Conservation (phyloP, 1,140 invertebrate genomes). For the Conus betulinus region DNA sequence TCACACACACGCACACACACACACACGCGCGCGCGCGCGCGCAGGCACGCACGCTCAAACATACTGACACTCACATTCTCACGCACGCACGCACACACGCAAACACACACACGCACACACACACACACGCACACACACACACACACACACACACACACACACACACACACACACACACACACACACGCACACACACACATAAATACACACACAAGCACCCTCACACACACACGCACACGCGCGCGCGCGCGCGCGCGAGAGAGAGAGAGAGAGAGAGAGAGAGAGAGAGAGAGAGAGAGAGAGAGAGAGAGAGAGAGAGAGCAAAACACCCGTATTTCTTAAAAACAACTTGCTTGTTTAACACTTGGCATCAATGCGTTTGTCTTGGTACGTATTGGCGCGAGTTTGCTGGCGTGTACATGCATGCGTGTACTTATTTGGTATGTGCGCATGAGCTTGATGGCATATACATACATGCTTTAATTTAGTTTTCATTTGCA, state of each 20-base stretch:
- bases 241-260: too few relatives aligned
- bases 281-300: slow-evolving; percentile 14
- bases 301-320: slow-evolving; percentile 18
- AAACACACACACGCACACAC: slow-evolving; percentile 23
- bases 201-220: slow-evolving; percentile 8
- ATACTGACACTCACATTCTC: slow-evolving; percentile 3
- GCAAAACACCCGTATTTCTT: too few relatives aligned
- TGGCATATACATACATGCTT: neutral
- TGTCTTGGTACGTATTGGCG: neutral
- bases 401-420: neutral
- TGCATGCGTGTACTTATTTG: neutral
- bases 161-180: neutral
- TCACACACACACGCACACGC: too few relatives aligned
- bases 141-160: slow-evolving; percentile 15
- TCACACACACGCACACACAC: neutral
- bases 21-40: slow-evolving; percentile 5
- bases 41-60: too few relatives aligned
- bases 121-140: slow-evolving; percentile 28
- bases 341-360: too few relatives aligned
- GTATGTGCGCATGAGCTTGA: neutral
- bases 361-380: too few relatives aligned
- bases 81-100: slow-evolving; percentile 15
- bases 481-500: neutral
- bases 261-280: too few relatives aligned
- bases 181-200: slow-evolving; percentile 1